These are phyloP conservation scores for Cantharis lateralis DNA, from an alignment of 2,888 invertebrate species.

Conservation along the genomic window DNA sequence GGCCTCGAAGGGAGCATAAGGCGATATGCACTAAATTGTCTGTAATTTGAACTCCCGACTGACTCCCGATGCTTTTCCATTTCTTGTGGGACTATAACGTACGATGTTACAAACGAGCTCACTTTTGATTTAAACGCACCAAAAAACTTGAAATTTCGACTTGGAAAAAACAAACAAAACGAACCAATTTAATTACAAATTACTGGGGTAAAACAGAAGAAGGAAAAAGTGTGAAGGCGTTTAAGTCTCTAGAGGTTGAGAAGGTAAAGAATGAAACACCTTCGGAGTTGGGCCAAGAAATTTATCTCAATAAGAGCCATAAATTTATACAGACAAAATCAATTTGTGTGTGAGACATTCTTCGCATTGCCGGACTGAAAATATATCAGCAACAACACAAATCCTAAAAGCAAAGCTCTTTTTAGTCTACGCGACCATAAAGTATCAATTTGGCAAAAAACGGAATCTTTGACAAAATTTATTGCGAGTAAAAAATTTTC, in stretches of 20 bases:
- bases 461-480: conserved; percentile 43
- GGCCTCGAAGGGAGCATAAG: conserved; percentile 49
- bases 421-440: conserved; percentile 47
- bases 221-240: not conserved
- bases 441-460: conserved; percentile 50
- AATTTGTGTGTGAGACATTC: conserved; percentile 47
- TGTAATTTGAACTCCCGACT: conserved; percentile 44
- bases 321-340: conserved; percentile 51
- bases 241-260: not conserved
- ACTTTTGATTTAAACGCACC: conserved; percentile 1
- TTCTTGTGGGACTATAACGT: conserved; percentile 18
- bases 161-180: not conserved
- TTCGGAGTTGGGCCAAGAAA: conserved; percentile 36
- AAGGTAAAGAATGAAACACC: conserved; percentile 14
- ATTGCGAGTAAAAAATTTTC: conserved; percentile 47
- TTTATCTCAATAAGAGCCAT: conserved; percentile 53
- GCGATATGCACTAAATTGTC: conserved; percentile 49
- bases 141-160: not conserved
- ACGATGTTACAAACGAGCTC: conserved; percentile 14
- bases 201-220: not conserved
- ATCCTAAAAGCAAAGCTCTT: conserved; percentile 47
- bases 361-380: conserved; percentile 38
- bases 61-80: conserved; percentile 22
- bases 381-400: conserved; percentile 42
- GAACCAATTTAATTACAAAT: not conserved